Evolutionary conservation across 2,888 invertebrate species (phyloP).

Genomic region (Lepidocyrtinus sp.): DNA sequence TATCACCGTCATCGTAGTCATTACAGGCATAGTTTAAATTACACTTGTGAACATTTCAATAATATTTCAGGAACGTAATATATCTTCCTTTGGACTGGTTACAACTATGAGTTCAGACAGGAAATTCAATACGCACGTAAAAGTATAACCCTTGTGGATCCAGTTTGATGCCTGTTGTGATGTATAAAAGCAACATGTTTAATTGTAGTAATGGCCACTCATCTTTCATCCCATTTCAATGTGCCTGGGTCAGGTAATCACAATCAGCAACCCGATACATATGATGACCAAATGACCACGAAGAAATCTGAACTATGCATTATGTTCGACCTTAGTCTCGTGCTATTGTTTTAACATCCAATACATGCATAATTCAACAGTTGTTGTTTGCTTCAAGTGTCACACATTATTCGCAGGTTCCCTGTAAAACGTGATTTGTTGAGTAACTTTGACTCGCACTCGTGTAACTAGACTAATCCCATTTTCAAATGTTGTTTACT

Average conservation of each 20-base stretch:
- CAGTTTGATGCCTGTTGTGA: not conserved
- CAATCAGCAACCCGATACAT: not conserved
- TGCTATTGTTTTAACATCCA: not conserved
- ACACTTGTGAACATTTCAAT: slow-evolving; percentile 39
- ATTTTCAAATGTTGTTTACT: too few species aligned
- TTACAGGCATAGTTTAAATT: slow-evolving; percentile 16
- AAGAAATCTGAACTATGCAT: not conserved
- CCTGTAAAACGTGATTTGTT: not conserved
- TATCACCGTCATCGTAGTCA: slow-evolving; percentile 16
- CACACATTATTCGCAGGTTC: not conserved
- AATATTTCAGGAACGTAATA: slow-evolving; percentile 20
- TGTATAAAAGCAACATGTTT: not conserved
- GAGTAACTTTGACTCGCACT: not conserved
- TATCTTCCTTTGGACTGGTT: not conserved
- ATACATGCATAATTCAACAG: not conserved
- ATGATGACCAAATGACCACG: not conserved
- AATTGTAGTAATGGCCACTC: not conserved
- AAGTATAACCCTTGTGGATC: not conserved
- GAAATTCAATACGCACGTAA: slow-evolving; percentile 22
- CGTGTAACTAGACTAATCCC: not conserved
- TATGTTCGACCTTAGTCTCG: not conserved
- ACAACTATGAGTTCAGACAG: not conserved
- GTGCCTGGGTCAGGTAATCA: not conserved
- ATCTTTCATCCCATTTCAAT: not conserved
- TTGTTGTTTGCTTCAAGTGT: not conserved